These are phyloP conservation scores for Euzophera pinguis DNA, from an alignment of 2,888 invertebrate species.

Conservation along the genomic window DNA sequence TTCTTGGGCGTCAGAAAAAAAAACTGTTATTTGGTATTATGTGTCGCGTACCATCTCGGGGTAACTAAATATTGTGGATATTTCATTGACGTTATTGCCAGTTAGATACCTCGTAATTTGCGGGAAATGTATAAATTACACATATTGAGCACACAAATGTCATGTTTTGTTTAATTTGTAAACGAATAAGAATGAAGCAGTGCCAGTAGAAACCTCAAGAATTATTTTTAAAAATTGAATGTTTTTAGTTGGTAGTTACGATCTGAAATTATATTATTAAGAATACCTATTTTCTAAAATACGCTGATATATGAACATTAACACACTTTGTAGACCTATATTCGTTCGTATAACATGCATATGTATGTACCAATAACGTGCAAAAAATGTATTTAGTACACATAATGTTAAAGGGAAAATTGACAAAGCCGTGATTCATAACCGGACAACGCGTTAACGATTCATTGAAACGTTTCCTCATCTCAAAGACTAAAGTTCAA, in stretches of 20 bases:
- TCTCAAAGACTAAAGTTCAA: slow-evolving; percentile 18
- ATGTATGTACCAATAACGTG: background rate
- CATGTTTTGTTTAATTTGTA: too few species aligned
- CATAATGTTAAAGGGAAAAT: background rate
- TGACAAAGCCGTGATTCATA: slow-evolving; percentile 8
- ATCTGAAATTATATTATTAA: too few species aligned
- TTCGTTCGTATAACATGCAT: too few species aligned
- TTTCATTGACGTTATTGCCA: slow-evolving; percentile 48
- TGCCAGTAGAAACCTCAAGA: too few species aligned
- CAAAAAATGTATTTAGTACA: background rate
- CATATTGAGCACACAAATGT: background rate
- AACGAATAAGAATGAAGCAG: too few species aligned
- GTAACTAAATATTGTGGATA: slow-evolving; percentile 64
- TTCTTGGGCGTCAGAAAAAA: slow-evolving; percentile 56
- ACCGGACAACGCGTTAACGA: background rate
- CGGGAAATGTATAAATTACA: slow-evolving; percentile 1
- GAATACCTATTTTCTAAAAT: too few species aligned
- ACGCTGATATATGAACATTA: too few species aligned
- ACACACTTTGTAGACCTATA: too few species aligned
- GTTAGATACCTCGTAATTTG: slow-evolving; percentile 31
- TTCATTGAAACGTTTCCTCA: slow-evolving; percentile 4
- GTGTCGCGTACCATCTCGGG: slow-evolving; percentile 56
- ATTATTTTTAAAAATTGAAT: too few species aligned
- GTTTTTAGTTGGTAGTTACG: too few species aligned
- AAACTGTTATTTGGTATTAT: slow-evolving; percentile 53